These are phyloP conservation scores for Campoplex nolae DNA, from an alignment of 2,888 invertebrate species.

Conservation along the genomic window DNA sequence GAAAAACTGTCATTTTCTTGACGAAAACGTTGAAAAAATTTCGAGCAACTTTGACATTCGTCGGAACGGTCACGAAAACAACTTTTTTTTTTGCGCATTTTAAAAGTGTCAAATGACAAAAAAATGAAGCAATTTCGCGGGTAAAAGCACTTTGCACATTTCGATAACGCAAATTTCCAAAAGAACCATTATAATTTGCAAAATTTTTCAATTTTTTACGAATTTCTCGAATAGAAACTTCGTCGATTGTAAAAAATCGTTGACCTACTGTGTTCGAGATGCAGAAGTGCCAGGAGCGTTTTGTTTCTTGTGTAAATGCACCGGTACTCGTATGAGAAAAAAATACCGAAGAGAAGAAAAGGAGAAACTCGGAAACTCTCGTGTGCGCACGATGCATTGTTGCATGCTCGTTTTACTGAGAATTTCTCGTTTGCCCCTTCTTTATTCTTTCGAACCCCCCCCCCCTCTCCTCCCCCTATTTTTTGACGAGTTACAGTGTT, in stretches of 20 bases:
- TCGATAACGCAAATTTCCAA: background rate
- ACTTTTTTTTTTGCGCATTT: too few species aligned
- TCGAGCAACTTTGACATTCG: too few species aligned
- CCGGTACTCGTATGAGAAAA: slow-evolving; percentile 19
- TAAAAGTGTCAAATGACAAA: too few species aligned
- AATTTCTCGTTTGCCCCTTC: slow-evolving; percentile 25
- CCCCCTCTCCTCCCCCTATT: background rate
- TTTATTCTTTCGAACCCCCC: background rate
- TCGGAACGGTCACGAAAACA: too few species aligned
- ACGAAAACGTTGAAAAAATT: too few species aligned
- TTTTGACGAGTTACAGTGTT: slow-evolving; percentile 57
- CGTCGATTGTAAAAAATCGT: background rate
- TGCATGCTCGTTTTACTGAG: slow-evolving; percentile 48
- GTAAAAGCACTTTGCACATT: background rate
- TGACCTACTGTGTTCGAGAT: background rate
- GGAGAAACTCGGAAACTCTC: slow-evolving; percentile 53
- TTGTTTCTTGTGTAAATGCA: background rate
- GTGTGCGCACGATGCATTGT: slow-evolving; percentile 48
- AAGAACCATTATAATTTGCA: background rate
- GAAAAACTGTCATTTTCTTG: too few species aligned
- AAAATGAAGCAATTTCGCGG: background rate
- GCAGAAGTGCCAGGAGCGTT: background rate
- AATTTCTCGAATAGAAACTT: background rate
- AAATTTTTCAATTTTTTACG: background rate
- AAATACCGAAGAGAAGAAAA: slow-evolving; percentile 53